Percentiles rank a stretch among this genome's conserved stretches.
phyloP scores from a whole-genome alignment of 2,888 invertebrate species.

The Thera obeliscata region DNA sequence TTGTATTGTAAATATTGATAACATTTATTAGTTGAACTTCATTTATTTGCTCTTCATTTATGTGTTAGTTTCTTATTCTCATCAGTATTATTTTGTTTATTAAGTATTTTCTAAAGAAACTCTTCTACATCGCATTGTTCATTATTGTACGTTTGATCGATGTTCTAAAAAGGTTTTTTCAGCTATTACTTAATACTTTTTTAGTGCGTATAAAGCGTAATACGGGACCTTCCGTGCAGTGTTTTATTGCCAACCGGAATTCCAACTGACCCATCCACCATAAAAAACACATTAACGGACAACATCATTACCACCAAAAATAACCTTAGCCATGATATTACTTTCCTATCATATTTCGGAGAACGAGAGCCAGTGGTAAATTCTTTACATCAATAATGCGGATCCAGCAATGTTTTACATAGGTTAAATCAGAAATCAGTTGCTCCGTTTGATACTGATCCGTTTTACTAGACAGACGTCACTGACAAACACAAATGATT shows the following conservation, averaged over 20 bases:
- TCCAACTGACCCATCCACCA: conserved; percentile 42
- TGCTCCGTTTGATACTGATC: no score
- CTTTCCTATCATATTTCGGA: conserved; percentile 50
- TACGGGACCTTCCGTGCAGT: conserved; percentile 35
- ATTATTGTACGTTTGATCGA: no score
- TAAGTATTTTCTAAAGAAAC: not conserved
- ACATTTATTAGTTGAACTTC: conserved; percentile 24
- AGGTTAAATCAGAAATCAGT: not conserved
- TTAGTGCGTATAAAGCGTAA: conserved; percentile 4
- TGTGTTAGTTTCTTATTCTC: conserved; percentile 7
- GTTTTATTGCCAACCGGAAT: conserved; percentile 45
- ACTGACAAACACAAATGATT: no score
- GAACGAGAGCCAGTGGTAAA: conserved; percentile 4
- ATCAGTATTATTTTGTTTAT: not conserved
- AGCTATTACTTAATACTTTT: not conserved
- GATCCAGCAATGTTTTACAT: not conserved
- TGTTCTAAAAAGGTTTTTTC: not conserved
- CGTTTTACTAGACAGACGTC: no score
- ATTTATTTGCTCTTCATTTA: conserved; percentile 6
- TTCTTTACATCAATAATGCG: conserved; percentile 6
- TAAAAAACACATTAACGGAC: conserved; percentile 60
- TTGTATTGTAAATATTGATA: conserved; percentile 23
- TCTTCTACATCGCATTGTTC: no score
- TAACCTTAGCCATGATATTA: conserved; percentile 55
- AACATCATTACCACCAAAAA: conserved; percentile 53